phyloP scores from a whole-genome alignment of 2,113 vertebrate genomes.

The Nanorana parkeri region DNA sequence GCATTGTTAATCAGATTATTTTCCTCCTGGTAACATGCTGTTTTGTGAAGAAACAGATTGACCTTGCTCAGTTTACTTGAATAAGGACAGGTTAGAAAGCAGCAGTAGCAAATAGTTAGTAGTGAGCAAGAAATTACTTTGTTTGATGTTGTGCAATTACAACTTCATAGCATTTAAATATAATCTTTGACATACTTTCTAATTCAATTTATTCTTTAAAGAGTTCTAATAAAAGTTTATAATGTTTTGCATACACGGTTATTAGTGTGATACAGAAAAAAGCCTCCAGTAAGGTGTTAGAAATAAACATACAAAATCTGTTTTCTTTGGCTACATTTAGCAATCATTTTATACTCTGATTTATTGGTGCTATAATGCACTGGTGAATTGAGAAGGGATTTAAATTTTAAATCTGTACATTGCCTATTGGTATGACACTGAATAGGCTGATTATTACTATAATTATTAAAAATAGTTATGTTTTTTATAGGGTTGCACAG shows the following conservation, averaged over 20 bases:
- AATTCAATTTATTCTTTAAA: conserved; percentile 44
- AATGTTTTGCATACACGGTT: conserved; percentile 29
- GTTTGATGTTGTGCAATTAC: conserved; percentile 47
- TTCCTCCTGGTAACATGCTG: conserved; percentile 36
- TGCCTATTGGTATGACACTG: too few species aligned
- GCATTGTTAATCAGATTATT: conserved; percentile 50
- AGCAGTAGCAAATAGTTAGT: conserved; percentile 21
- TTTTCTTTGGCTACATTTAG: neutral
- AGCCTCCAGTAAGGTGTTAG: neutral
- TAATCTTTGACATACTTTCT: conserved; percentile 18
- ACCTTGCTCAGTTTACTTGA: conserved; percentile 41
- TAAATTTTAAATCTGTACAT: too few species aligned
- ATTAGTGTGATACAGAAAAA: conserved; percentile 46
- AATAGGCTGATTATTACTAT: too few species aligned
- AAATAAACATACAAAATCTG: conserved; percentile 15
- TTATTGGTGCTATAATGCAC: too few species aligned
- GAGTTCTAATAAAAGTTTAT: conserved; percentile 15
- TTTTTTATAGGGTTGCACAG: too few species aligned
- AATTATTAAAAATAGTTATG: too few species aligned
- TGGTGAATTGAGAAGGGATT: too few species aligned
- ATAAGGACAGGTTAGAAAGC: conserved; percentile 37
- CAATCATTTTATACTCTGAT: neutral
- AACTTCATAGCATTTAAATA: conserved; percentile 45
- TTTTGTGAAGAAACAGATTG: conserved; percentile 48
- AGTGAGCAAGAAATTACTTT: conserved; percentile 48